These are phyloP conservation scores for Tenodera sinensis DNA, from an alignment of 2,888 invertebrate genomes.

Conservation along the genomic window DNA sequence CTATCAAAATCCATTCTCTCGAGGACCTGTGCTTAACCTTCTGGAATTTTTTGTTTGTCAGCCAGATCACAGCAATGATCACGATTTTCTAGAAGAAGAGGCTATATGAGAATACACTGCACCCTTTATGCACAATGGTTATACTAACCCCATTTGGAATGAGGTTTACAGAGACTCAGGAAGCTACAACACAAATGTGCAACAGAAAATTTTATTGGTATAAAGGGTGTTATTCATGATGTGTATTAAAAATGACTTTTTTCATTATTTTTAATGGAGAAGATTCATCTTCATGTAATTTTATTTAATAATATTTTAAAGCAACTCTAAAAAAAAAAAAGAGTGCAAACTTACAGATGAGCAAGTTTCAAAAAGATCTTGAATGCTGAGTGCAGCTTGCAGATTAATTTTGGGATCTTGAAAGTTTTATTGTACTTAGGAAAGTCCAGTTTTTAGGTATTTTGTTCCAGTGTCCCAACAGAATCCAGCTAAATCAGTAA, in stretches of 20 bases:
- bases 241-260: not conserved
- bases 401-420: too few species aligned
- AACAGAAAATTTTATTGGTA: not conserved
- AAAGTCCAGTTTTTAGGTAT: too few species aligned
- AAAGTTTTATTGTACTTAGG: too few species aligned
- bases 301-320: not conserved
- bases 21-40: slow-evolving; percentile 80
- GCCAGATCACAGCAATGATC: slow-evolving; percentile 69
- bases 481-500: too few species aligned
- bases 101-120: slow-evolving; percentile 18
- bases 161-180: not conserved
- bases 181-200: not conserved
- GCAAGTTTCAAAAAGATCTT: not conserved
- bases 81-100: slow-evolving; percentile 33
- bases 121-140: not conserved
- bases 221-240: not conserved
- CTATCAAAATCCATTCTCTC: slow-evolving; percentile 88
- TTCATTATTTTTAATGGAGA: not conserved
- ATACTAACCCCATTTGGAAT: not conserved
- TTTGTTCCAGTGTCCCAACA: too few species aligned
- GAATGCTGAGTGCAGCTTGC: too few species aligned
- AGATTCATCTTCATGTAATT: not conserved
- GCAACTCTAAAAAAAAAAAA: not conserved
- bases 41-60: slow-evolving; percentile 87
- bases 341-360: too few species aligned